Base-by-base conservation (phyloP, 2,888 invertebrate species). In the Fissipunctia ypsillon region DNA sequence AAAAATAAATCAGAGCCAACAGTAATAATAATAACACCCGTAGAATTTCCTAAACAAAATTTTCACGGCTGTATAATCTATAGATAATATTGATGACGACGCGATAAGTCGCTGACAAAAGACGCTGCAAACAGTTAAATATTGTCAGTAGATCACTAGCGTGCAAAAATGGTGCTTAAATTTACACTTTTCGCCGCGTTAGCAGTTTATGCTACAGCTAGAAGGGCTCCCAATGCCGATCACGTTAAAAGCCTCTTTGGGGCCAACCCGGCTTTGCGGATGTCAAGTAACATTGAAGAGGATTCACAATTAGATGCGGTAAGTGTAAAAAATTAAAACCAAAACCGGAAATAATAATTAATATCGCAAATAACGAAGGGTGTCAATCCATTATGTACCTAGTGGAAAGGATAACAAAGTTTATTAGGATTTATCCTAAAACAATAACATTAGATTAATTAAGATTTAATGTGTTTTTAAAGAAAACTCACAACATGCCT, bases 291-390 rank as follows among this genome's bases (percentile, higher is more conserved):
- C 72, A 61, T 93, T 22, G 76, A 88, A 25, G 92, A 93, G 84
- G 94, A 94, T 84, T 89, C 91, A 12, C 69, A 78, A 12, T 87
- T 94, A 25, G 93, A 94, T 87, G 91, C 88, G 88, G 94, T 94
- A 71, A 91, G 93, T 90, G 9, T 52, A 1, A 50, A 28, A 14
- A 16, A 16, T 14, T 41, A 35, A 48, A 43, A 28, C 4, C 0
- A 22, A 54, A 54, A 19, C 6, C 0, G 16, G 28, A 19, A 56
- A 19, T 10, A 56, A 31, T 54, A 28, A 25, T 59, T n/a, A 19
- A 25, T 38, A 25, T 19, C 0, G n/a, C n/a, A 14, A 35, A 59
- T 3, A 59, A 59, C 0, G 7, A 59, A 35, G 35, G 35, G 2
- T 12, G 10, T 28, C 25, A 57, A 12, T 12, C 22, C 12, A 12